phyloP scores from a whole-genome alignment of 2,113 vertebrate genomes.

The Nothobranchius furzeri region DNA sequence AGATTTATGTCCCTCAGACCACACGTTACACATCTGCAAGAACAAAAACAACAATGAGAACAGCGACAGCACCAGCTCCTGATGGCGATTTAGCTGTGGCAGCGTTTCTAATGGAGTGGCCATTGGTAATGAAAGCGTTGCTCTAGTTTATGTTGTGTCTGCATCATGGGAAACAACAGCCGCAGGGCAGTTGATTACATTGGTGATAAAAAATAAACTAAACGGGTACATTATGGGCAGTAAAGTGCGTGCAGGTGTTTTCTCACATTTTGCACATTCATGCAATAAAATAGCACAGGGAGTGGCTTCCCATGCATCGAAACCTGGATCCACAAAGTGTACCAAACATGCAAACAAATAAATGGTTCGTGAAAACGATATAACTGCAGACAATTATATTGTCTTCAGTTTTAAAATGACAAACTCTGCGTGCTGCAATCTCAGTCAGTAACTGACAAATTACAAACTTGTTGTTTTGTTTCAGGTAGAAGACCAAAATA shows the following conservation, averaged over 20 bases:
- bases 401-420: background rate
- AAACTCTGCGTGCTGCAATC: background rate
- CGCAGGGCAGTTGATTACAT: constrained; percentile 33
- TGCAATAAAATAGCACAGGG: constrained; percentile 39
- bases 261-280: constrained; percentile 55
- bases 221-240: constrained; percentile 24
- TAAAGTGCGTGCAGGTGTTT: constrained; percentile 52
- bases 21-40: constrained; percentile 62
- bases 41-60: constrained; percentile 54
- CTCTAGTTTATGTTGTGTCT: constrained; percentile 23
- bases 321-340: constrained; percentile 12
- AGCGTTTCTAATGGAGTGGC: constrained; percentile 46
- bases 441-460: background rate
- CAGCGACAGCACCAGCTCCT: constrained; percentile 33
- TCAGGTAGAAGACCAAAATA: constrained; percentile 33
- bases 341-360: background rate
- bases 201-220: constrained; percentile 36
- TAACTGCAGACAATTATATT: background rate
- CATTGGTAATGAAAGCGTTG: constrained; percentile 40
- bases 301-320: constrained; percentile 39
- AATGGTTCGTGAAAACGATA: background rate
- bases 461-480: constrained; percentile 7
- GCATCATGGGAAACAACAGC: constrained; percentile 35
- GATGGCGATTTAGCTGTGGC: constrained; percentile 60
- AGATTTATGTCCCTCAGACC: constrained; percentile 62